phyloP scores from a whole-genome alignment of 1,140 invertebrate species.

The Fopius arisanus region DNA sequence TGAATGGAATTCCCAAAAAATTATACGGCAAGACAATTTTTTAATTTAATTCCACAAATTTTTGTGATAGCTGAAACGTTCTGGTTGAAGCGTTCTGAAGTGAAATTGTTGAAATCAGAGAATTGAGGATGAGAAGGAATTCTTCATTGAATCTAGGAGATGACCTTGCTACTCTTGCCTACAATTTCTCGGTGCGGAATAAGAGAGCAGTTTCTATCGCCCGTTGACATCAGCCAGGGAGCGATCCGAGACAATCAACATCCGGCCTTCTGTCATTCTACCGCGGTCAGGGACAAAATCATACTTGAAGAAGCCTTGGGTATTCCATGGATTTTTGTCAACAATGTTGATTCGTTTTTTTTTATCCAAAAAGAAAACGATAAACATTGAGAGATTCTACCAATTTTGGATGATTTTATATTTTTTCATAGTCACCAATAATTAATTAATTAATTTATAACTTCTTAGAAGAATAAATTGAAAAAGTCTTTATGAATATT shows the following conservation, averaged over 20 bases:
- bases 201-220: background rate
- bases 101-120: background rate
- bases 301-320: background rate
- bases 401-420: no score
- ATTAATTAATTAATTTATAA: no score
- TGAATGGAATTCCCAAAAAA: background rate
- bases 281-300: background rate
- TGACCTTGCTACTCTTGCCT: background rate
- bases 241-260: conserved; percentile 8
- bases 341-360: no score
- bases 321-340: background rate
- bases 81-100: no score
- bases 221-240: background rate
- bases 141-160: background rate
- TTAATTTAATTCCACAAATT: no score
- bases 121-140: background rate
- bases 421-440: no score
- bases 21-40: background rate
- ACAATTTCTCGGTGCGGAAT: background rate
- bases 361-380: no score
- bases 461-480: no score
- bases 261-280: background rate
- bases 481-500: no score
- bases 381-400: no score
- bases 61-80: no score